A percentile compares a stretch with the other conserved stretches of the same genome.
Evolutionary conservation across 2,797 vertebrate species (phyloP).

Genomic region (Neoniphon sammara): DNA sequence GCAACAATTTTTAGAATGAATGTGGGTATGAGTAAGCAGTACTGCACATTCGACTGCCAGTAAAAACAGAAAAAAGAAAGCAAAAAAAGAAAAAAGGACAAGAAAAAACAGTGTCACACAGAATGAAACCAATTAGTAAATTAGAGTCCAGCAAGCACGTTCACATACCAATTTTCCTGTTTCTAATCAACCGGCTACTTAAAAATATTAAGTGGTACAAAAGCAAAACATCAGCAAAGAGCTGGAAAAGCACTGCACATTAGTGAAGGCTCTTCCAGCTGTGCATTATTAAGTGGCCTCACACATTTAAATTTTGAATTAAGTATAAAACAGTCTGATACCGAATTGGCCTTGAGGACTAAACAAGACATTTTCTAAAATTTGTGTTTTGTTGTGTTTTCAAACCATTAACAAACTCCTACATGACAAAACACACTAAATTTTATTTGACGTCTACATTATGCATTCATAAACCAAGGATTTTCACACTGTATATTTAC

Average conservation of each 20-base stretch:
- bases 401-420: background rate
- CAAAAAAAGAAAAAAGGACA: slow-evolving; percentile 15
- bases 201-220: slow-evolving; percentile 47
- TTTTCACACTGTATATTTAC: slow-evolving; percentile 1
- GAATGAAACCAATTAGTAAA: slow-evolving; percentile 64
- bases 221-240: slow-evolving; percentile 54
- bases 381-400: background rate
- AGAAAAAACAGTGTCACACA: slow-evolving; percentile 3
- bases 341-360: background rate
- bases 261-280: slow-evolving; percentile 19
- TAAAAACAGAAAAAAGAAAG: background rate
- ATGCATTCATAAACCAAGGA: background rate
- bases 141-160: slow-evolving; percentile 37
- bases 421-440: slow-evolving; percentile 2
- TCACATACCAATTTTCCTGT: slow-evolving; percentile 42
- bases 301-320: background rate
- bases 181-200: slow-evolving; percentile 56
- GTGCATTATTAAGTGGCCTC: slow-evolving; percentile 24
- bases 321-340: background rate
- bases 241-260: slow-evolving; percentile 8
- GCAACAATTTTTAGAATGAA: slow-evolving; percentile 62
- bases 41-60: slow-evolving; percentile 39
- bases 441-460: background rate
- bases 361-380: background rate
- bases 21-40: slow-evolving; percentile 49